Conservation (phyloP, 1,140 invertebrate genomes). For the Drosophila parvula region DNA sequence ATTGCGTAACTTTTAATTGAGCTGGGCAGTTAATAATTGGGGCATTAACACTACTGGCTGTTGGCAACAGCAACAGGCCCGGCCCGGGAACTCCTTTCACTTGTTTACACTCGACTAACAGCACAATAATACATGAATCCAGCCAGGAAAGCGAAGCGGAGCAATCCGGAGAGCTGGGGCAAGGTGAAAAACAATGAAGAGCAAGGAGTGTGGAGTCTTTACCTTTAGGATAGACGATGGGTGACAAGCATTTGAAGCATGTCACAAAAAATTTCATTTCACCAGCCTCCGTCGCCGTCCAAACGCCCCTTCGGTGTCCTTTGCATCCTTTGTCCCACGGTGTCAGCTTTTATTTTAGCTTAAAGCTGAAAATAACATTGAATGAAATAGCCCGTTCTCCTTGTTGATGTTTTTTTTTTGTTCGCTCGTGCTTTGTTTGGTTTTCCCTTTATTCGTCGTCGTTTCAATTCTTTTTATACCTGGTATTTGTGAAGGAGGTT, state of each 20-base stretch:
- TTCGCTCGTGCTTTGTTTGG: slow-evolving; percentile 39
- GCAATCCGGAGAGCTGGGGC: slow-evolving; percentile 1
- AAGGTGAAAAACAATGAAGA: slow-evolving; percentile 22
- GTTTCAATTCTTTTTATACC: slow-evolving; percentile 28
- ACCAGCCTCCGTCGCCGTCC: slow-evolving; percentile 14
- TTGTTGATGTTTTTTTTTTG: slow-evolving; percentile 57
- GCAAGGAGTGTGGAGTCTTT: slow-evolving; percentile 15
- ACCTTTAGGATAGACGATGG: slow-evolving; percentile 34
- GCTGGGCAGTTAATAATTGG: slow-evolving; percentile 46
- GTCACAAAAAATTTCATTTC: slow-evolving; percentile 77
- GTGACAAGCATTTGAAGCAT: slow-evolving; percentile 65
- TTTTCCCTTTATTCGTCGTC: slow-evolving; percentile 31
- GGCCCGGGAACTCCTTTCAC: slow-evolving; percentile 21
- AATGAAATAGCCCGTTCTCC: slow-evolving; percentile 70
- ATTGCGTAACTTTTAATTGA: slow-evolving; percentile 61
- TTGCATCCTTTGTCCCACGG: slow-evolving; percentile 27
- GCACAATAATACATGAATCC: slow-evolving; percentile 7
- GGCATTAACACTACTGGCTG: slow-evolving; percentile 23
- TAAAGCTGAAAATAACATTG: slow-evolving; percentile 77
- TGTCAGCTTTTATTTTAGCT: slow-evolving; percentile 74
- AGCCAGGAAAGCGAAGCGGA: not conserved
- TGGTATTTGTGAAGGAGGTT: not conserved
- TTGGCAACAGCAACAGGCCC: slow-evolving; percentile 45
- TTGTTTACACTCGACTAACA: slow-evolving; percentile 37
- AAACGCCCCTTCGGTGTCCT: slow-evolving; percentile 4